Base-by-base conservation (phyloP, 2,797 vertebrate species). In the Hylomyscus alleni region DNA sequence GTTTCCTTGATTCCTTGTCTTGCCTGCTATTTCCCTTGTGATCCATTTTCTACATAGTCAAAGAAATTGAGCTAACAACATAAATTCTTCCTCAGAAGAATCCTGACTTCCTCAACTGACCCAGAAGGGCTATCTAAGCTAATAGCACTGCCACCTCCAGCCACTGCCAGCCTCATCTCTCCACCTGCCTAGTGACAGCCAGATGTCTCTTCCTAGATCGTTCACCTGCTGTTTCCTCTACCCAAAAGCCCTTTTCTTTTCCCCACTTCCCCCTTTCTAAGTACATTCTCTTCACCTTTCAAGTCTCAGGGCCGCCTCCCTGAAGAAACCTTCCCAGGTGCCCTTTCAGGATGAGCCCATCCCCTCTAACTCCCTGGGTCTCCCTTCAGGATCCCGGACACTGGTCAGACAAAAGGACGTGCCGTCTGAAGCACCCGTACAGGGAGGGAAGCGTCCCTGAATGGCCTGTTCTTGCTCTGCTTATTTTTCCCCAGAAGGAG, bases 201-300 rank as follows among this genome's bases (percentile, higher is more conserved):
- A 44, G 72, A 67, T 69, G 80, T 77, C 54, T 73, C 40, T 29
- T 54, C 90, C 69, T 56, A 65, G 40, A 37, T 11, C 78, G 75
- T 82, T 72, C 14, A 24, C 29, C 52, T 81, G 75, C 40, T 62
- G 10, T 67, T 94, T 75, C 56, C 67, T 85, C 34, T 34, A n/a
- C 34, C 31, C 58, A 31, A 22, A 95, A 94, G 89, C 82, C 6
- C 29, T 29, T 62, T 91, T 95, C 82, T 90, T 37, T 54, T 94
- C 87, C 86, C 84, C 29, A 4, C 17, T 22, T 65, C 2, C 37
- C 31, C 58, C 73, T 93, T 73, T 40, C 24, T 73, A 56, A 6
- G 34, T 83, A 84, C 93, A 6, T 8, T 82, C 54, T 88, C 47
- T 80, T 87, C 47, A 95, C 19, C 58, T 91, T 90, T 89, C 89